Evolutionary conservation across 2,797 vertebrate genomes (phyloP), one percentile per base, ranked within the genome.

Genomic region (Erpetoichthys calabaricus): DNA sequence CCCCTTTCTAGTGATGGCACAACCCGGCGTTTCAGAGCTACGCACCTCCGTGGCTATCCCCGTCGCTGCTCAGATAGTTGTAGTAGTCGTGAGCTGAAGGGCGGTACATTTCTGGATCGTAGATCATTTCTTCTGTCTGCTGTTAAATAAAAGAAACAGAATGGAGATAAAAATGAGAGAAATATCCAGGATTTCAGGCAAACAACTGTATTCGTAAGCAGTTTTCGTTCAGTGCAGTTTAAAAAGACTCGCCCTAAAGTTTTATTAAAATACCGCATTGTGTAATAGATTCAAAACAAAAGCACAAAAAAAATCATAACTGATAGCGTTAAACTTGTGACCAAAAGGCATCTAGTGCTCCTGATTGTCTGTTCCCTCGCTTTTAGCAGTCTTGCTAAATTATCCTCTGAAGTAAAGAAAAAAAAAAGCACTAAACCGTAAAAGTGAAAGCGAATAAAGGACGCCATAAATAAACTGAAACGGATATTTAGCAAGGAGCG

Each of bases 61-160:
- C 73, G 68, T 97, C 94, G 54, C 90, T 81, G 68, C 79, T 79
- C 65, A 97, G 83, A 70, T 94, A 99, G 3, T 86, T 83, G 79
- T 91, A 92, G 78, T 91, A 98, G 62, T 99, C 94, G 64, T 94
- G 87, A 6, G 82, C 82, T 56, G 74, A 79, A 25, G 77, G 78
- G 70, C 92, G 87, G 80, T 92, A 98, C 69, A 93, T 85, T 59
- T 99, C 94, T 56, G 91, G 64, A 45, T 97, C 95, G 44, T 94
- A 98, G 62, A 87, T 73, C 71, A 97, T 86, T 63, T 98, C 95
- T 76, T 99, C 95, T 47, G 82, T 70, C 65, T 89, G 86, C 91
- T 97, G 83, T 55, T 62, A 65, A 62, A 73, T 51, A 68, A 71
- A 8, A 75, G 49, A 44, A 57, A 66, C 66, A 42, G 64, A 78